Percentiles rank a stretch among this genome's conserved stretches.
Evolutionary conservation across 2,888 invertebrate species (phyloP).

Genomic region (Sacculina carcini): DNA sequence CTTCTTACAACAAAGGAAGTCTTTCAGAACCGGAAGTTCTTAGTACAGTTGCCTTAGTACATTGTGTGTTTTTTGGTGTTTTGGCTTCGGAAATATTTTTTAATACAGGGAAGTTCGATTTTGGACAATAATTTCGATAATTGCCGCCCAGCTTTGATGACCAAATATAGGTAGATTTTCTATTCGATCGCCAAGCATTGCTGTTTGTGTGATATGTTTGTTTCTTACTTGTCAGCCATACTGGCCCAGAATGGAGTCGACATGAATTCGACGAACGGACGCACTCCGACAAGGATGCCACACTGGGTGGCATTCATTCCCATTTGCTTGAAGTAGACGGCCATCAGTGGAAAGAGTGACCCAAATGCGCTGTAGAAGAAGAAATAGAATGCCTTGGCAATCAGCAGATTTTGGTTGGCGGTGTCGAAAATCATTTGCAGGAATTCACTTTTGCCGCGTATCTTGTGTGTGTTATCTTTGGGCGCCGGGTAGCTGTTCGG

Average conservation of each 20-base stretch:
- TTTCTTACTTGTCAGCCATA: constrained; percentile 56
- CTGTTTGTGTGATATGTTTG: too few relatives aligned
- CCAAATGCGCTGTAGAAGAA: constrained; percentile 99
- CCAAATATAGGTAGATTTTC: too few relatives aligned
- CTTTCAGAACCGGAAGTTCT: too few relatives aligned
- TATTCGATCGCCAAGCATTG: too few relatives aligned
- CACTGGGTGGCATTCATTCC: constrained; percentile 95
- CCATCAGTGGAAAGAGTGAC: constrained; percentile 88
- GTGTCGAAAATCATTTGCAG: constrained; percentile 54
- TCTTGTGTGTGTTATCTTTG: constrained; percentile 67
- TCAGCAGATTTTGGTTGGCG: constrained; percentile 68
- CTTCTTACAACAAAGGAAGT: too few relatives aligned
- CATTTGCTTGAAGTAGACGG: constrained; percentile 94
- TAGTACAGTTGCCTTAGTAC: too few relatives aligned
- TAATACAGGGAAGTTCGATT: too few relatives aligned
- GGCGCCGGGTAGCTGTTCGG: constrained; percentile 42
- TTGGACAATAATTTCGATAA: too few relatives aligned
- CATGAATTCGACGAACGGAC: constrained; percentile 89
- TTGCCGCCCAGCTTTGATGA: too few relatives aligned
- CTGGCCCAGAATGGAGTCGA: constrained; percentile 96
- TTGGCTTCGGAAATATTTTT: too few relatives aligned
- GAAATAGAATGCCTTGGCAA: constrained; percentile 93
- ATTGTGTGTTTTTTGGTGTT: too few relatives aligned
- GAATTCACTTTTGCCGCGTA: constrained; percentile 57
- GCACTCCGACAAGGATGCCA: constrained; percentile 72